Conservation (phyloP, 2,113 vertebrate species). For the Pygathrix nemaeus region DNA sequence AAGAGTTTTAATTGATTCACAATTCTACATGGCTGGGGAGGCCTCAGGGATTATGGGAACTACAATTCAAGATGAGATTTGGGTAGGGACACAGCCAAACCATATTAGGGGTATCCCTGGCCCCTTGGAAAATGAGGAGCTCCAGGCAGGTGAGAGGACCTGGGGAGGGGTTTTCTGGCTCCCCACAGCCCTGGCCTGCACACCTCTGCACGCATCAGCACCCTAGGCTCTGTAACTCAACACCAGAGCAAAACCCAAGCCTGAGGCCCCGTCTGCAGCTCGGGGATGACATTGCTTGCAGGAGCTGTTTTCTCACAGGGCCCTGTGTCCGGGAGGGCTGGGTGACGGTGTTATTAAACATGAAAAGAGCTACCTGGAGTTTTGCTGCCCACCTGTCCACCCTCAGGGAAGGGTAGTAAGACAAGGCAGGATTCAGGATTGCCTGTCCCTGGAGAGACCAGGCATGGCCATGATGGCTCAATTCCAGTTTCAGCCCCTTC, state of each 20-base stretch:
- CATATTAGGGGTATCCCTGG: not conserved
- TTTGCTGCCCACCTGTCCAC: rapidly evolving
- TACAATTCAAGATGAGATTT: too few relatives aligned
- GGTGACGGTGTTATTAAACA: not conserved
- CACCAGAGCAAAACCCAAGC: not conserved
- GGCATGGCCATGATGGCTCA: rapidly evolving
- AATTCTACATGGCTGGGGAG: too few relatives aligned
- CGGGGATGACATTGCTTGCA: not conserved
- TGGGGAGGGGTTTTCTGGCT: not conserved
- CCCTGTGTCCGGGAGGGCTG: not conserved
- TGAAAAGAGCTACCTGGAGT: not conserved
- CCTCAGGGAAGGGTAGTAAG: not conserved
- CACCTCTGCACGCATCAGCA: not conserved
- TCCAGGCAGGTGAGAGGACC: not conserved
- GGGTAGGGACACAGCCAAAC: too few relatives aligned
- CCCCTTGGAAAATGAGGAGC: not conserved
- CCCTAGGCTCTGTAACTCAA: not conserved
- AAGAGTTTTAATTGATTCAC: too few relatives aligned
- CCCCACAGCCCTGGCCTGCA: not conserved
- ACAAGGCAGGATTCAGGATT: not conserved
- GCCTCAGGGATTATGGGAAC: too few relatives aligned
- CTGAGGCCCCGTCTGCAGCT: not conserved
- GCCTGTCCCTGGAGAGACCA: not conserved
- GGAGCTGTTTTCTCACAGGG: not conserved
- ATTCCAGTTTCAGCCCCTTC: not conserved